Conservation (phyloP, 2,797 vertebrate genomes). For the Triplophysa bombifrons region DNA sequence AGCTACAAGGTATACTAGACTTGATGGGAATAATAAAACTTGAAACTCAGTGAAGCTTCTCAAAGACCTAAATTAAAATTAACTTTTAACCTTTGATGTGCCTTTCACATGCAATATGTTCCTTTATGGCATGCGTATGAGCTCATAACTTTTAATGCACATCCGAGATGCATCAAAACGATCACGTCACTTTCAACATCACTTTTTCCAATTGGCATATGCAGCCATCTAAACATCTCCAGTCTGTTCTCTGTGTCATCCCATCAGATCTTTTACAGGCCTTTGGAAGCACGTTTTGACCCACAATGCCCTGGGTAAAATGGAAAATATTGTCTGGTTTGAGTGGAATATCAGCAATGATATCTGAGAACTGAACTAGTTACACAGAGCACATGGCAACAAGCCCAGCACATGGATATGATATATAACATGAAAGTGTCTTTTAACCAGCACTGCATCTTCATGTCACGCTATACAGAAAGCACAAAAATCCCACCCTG, state of each 20-base stretch:
- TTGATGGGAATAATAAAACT: neutral
- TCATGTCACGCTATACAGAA: neutral
- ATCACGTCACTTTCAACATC: neutral
- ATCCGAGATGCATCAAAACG: slow-evolving; percentile 21
- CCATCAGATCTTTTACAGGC: slow-evolving; percentile 31
- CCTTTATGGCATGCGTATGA: slow-evolving; percentile 1
- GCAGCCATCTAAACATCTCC: neutral
- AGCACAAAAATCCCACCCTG: neutral
- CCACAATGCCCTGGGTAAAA: slow-evolving; percentile 5
- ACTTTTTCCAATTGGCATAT: slow-evolving; percentile 3
- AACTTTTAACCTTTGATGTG: neutral
- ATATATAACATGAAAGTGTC: slow-evolving; percentile 20
- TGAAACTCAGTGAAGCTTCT: neutral
- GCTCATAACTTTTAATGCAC: slow-evolving; percentile 4
- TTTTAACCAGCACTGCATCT: slow-evolving; percentile 7
- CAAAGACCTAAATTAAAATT: neutral
- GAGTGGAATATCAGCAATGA: slow-evolving; percentile 33
- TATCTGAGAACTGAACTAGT: slow-evolving; percentile 26
- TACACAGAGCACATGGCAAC: slow-evolving; percentile 8
- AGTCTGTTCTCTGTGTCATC: slow-evolving; percentile 7
- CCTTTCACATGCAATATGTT: neutral
- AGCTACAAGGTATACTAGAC: neutral
- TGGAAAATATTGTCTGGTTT: slow-evolving; percentile 14
- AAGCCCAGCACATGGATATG: slow-evolving; percentile 6
- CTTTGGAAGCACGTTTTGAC: slow-evolving; percentile 23